Percentiles rank a stretch among this genome's conserved stretches.
Evolutionary conservation across 2,113 vertebrate species (phyloP).

Genomic region (Microcebus tavaratra): DNA sequence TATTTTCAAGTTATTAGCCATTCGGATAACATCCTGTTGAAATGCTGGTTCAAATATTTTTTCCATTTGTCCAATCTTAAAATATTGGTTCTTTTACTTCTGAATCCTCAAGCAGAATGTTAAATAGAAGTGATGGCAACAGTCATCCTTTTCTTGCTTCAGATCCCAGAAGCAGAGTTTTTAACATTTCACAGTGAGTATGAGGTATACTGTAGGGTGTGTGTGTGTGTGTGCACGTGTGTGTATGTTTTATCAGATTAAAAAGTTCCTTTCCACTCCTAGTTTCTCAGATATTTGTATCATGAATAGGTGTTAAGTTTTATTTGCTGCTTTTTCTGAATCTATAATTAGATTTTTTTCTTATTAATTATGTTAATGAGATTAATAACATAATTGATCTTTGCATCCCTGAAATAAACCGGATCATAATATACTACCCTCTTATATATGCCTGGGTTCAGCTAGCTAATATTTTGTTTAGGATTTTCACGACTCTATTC

Average conservation of each 20-base stretch:
- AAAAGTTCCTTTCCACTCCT: neutral
- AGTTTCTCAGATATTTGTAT: neutral
- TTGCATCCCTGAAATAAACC: neutral
- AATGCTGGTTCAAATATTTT: constrained; percentile 8
- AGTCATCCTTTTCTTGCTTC: neutral
- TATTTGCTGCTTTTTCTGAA: constrained; percentile 14
- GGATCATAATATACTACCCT: neutral
- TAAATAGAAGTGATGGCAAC: neutral
- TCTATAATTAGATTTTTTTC: neutral
- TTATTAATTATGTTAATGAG: neutral
- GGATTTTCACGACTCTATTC: neutral
- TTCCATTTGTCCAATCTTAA: constrained; percentile 38
- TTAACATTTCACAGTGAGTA: neutral
- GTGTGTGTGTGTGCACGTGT: no score
- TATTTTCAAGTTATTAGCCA: constrained; percentile 33
- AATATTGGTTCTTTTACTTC: neutral
- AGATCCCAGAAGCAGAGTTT: neutral
- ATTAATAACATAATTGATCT: neutral
- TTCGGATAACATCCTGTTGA: constrained; percentile 45
- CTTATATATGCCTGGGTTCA: neutral
- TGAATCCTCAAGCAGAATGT: neutral
- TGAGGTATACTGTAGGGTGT: neutral
- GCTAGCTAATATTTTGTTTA: neutral
- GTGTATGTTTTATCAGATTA: neutral
- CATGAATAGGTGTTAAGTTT: neutral